These are phyloP conservation scores for Eristalinus sepulchralis DNA, from an alignment of 2,888 invertebrate genomes.

Conservation along the genomic window DNA sequence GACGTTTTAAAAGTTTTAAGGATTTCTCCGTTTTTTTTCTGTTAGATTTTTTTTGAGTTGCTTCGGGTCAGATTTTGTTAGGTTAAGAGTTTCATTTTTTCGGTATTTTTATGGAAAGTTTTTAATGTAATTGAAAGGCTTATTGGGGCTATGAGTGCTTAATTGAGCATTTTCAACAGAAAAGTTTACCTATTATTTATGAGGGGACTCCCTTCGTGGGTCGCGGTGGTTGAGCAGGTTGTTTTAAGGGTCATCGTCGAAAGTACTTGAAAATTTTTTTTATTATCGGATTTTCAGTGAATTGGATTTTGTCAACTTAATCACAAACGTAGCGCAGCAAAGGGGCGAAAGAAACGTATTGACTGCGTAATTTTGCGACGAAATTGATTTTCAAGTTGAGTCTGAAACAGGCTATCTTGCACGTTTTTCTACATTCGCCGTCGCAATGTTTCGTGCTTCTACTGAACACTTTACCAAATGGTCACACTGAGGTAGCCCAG, in stretches of 20 bases:
- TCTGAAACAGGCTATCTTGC: background rate
- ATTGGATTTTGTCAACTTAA: background rate
- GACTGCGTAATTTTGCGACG: background rate
- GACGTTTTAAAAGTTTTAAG: constrained; percentile 44
- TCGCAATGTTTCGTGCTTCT: too few species aligned
- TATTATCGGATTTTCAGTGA: background rate
- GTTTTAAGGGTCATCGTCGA: background rate
- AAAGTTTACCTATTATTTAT: constrained; percentile 42
- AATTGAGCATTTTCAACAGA: constrained; percentile 33
- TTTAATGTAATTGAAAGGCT: constrained; percentile 34
- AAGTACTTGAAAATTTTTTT: background rate
- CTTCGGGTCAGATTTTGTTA: constrained; percentile 53
- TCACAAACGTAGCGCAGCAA: background rate
- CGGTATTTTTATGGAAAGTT: constrained; percentile 1
- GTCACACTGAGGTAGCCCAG: too few species aligned
- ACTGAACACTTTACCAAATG: too few species aligned
- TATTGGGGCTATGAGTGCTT: constrained; percentile 38
- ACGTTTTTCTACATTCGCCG: background rate
- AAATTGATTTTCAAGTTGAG: background rate
- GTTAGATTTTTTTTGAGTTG: background rate
- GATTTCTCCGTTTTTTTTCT: constrained; percentile 16
- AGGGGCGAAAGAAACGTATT: background rate
- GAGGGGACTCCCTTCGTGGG: background rate
- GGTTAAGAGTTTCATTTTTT: constrained; percentile 28
- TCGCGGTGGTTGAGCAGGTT: background rate